Conservation (phyloP, 2,888 invertebrate genomes). For the Tetheella fluctuosa region DNA sequence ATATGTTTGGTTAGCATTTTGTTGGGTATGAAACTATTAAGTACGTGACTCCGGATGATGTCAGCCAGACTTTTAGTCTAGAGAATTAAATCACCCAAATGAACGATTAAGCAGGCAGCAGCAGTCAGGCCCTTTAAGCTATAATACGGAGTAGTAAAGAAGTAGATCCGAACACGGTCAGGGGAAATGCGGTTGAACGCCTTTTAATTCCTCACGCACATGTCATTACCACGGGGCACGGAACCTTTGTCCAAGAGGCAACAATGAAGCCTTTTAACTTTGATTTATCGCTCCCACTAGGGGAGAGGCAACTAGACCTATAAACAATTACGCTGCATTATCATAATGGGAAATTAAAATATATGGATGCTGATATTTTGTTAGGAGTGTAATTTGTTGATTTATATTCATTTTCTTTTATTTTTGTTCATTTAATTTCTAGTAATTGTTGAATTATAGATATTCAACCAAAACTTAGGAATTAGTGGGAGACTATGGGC, state of each 20-base stretch:
- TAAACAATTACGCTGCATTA: constrained; percentile 36
- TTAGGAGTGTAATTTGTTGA: too few species aligned
- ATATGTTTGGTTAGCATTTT: too few species aligned
- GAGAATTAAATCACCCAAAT: not conserved
- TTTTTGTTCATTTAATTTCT: too few species aligned
- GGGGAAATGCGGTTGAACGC: constrained; percentile 45
- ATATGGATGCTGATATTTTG: too few species aligned
- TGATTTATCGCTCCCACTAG: constrained; percentile 58
- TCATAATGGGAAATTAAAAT: too few species aligned
- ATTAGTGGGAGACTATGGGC: too few species aligned
- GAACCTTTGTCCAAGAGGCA: constrained; percentile 58
- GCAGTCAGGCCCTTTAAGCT: too few species aligned
- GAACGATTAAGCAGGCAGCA: not conserved
- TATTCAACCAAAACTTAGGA: too few species aligned
- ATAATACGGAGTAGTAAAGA: constrained; percentile 12
- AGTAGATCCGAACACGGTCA: constrained; percentile 16
- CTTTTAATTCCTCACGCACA: constrained; percentile 56
- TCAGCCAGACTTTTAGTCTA: not conserved
- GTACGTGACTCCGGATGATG: not conserved
- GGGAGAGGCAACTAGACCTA: constrained; percentile 33
- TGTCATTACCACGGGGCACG: constrained; percentile 47
- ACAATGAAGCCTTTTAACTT: constrained; percentile 62
- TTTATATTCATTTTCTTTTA: too few species aligned
- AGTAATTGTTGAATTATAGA: too few species aligned
- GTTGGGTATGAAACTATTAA: not conserved